Evolutionary conservation across 2,888 invertebrate genomes (phyloP).

Genomic region (Erpobdella octoculata): DNA sequence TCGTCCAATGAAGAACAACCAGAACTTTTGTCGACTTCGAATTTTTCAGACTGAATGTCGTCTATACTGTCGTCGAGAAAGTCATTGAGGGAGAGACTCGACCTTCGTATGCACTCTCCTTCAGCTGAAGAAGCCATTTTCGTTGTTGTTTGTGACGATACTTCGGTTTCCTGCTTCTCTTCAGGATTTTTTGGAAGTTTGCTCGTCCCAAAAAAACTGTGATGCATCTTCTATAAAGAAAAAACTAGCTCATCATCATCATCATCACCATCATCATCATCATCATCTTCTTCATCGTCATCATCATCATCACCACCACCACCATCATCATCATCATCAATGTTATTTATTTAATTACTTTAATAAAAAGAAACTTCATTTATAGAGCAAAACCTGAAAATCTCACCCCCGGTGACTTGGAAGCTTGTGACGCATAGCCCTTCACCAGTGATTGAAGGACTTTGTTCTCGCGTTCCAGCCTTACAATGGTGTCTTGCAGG

Average conservation of each 20-base stretch:
- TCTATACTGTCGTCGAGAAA: slow-evolving; percentile 13
- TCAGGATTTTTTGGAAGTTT: too few relatives aligned
- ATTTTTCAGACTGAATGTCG: neutral
- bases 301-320: neutral
- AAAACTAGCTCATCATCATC: slow-evolving; percentile 1
- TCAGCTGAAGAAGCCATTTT: too few relatives aligned
- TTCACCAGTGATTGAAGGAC: slow-evolving; percentile 5
- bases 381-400: too few relatives aligned
- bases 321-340: too few relatives aligned
- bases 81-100: slow-evolving; percentile 22
- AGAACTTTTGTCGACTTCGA: neutral
- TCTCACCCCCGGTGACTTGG: too few relatives aligned
- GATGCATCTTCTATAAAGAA: too few relatives aligned
- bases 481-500: neutral
- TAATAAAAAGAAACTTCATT: too few relatives aligned
- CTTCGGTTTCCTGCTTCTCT: too few relatives aligned
- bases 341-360: too few relatives aligned
- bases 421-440: neutral
- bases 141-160: neutral
- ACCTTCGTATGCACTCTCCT: slow-evolving; percentile 8
- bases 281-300: neutral
- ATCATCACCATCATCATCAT: neutral
- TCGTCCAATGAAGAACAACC: neutral
- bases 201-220: too few relatives aligned
- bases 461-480: slow-evolving; percentile 1